phyloP scores from a whole-genome alignment of 2,888 invertebrate genomes.

The Hypomecis atomaria region DNA sequence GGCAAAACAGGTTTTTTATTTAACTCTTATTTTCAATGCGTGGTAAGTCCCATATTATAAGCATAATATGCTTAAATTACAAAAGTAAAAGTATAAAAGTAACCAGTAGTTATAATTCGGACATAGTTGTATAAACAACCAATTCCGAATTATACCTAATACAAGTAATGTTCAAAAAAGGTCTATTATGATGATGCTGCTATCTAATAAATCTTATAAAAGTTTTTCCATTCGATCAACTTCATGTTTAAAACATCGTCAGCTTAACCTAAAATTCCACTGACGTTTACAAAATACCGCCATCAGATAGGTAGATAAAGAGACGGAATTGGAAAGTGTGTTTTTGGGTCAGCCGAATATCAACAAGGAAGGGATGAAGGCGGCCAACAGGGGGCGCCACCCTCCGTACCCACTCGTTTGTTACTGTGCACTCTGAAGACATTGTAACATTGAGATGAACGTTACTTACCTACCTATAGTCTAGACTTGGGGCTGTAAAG shows the following conservation, averaged over 20 bases:
- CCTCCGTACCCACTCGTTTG: conserved; percentile 45
- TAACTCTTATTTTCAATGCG: too few species aligned
- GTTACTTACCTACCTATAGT: neutral
- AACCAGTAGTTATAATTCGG: too few species aligned
- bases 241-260: neutral
- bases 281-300: conserved; percentile 33
- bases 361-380: conserved; percentile 66
- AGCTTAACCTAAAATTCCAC: neutral
- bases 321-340: conserved; percentile 63
- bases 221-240: neutral
- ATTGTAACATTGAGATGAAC: conserved; percentile 22
- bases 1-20: too few species aligned
- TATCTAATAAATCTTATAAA: neutral
- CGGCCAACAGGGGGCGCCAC: conserved; percentile 49
- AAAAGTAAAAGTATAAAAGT: too few species aligned
- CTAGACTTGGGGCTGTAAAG: too few species aligned
- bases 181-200: too few species aligned
- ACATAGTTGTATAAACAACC: too few species aligned
- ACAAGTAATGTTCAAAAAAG: too few species aligned
- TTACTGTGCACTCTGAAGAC: conserved; percentile 40
- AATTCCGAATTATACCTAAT: too few species aligned
- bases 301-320: conserved; percentile 34
- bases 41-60: too few species aligned
- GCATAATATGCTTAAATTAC: too few species aligned
- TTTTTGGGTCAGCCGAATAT: conserved; percentile 79